Base-by-base conservation (phyloP, 2,113 vertebrate genomes). In the Alouatta palliata region DNA sequence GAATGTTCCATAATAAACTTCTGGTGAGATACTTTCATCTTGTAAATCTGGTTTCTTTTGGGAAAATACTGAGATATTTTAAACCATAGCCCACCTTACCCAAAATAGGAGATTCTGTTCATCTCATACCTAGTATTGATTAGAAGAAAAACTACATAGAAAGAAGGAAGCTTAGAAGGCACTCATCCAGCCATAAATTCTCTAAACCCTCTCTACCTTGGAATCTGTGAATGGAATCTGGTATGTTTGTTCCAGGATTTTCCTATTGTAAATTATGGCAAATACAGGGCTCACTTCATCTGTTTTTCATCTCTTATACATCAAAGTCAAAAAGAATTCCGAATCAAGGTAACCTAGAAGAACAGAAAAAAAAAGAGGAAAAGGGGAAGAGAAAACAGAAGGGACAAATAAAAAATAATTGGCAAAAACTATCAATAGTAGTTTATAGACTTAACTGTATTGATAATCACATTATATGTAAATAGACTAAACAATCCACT, bases 1-100 rank as follows among this genome's bases (percentile, higher is more conserved):
- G 91, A 97, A 98, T 95, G 96, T 94, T 97, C 96, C 45, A 83
- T 92, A 99, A 99, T 99, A 98, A 98, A 99, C 45, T 23, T 61
- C 96, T 97, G 94, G 71, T 98, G 98, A 98, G 97, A 98, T 98
- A 98, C 96, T 96, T 95, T 97, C 73, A 96, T 82, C 87, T 96
- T n/a, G 5, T 96, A 92, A 96, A 56, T 98, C 94, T 95, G 27
- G 40, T 97, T 98, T 98, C 47, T 97, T 95, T 70, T 35, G 23
- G 20, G 8, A n/a, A 32, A 52, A 86, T 37, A 21, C 30, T 45
- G 10, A 81, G 77, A 52, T 49, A 6, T 40, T 80, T 80, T 92
- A 73, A 90, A 66, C 47, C n/a, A 17, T 11, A 5, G 13, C 49
- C 54, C 66, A 45, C 1, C 56, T 64, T 49, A 71, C 21, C 19